Evolutionary conservation across 2,113 vertebrate genomes (phyloP).

Genomic region (Dicrurus megarhynchus): DNA sequence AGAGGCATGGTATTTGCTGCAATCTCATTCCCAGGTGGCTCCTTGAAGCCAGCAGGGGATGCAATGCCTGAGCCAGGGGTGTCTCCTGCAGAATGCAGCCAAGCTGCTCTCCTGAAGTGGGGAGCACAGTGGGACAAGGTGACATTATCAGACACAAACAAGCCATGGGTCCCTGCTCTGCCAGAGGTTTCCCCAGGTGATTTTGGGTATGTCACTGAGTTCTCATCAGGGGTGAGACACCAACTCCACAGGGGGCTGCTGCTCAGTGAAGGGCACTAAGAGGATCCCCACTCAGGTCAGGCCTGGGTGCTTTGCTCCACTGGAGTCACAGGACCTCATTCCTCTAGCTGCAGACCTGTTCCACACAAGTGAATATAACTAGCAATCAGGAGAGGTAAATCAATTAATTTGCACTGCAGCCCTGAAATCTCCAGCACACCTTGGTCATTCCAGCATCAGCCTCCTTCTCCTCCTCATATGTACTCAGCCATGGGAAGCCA

Average conservation of each 20-base stretch:
- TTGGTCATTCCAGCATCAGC: not conserved
- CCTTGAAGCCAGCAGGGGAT: not conserved
- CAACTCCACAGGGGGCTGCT: fast-evolving
- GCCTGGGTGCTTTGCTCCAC: fast-evolving
- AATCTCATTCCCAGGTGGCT: not conserved
- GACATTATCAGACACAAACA: not conserved
- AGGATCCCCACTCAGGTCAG: not conserved
- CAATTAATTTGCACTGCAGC: not conserved
- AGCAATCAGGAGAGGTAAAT: not conserved
- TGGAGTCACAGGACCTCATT: not conserved
- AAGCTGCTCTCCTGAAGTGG: not conserved
- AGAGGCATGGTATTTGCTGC: not conserved
- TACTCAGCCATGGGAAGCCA: not conserved
- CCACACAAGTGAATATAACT: not conserved
- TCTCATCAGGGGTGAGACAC: not conserved
- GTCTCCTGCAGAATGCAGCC: fast-evolving
- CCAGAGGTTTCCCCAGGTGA: not conserved
- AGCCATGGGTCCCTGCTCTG: not conserved
- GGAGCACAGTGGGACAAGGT: not conserved
- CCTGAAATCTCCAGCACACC: not conserved
- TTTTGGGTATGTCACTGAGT: not conserved
- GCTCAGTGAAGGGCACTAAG: fast-evolving
- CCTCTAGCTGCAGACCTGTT: not conserved
- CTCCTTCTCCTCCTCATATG: not conserved
- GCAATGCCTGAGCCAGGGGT: not conserved